Conservation (phyloP, 1,140 invertebrate genomes). For the Macrostomum lignano region DNA sequence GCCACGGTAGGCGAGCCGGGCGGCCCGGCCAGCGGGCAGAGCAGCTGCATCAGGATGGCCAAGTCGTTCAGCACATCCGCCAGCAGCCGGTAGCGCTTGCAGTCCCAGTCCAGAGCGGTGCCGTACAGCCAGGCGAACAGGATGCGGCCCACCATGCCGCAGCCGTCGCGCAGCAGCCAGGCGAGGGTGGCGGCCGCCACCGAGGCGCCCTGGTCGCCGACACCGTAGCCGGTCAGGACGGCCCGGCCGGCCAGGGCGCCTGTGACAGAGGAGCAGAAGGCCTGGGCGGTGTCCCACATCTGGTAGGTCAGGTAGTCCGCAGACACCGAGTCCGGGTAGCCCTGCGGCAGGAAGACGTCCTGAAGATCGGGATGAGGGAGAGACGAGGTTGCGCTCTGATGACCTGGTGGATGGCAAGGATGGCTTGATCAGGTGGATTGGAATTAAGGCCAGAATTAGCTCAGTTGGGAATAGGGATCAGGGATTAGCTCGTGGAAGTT, state of each 20-base stretch:
- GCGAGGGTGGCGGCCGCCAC: slow-evolving; percentile 64
- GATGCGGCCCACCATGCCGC: neutral
- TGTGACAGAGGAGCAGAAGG: too few species aligned
- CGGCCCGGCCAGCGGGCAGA: too few species aligned
- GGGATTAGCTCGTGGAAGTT: too few species aligned
- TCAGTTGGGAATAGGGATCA: too few species aligned
- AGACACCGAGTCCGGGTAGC: slow-evolving; percentile 64
- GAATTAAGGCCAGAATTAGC: too few species aligned
- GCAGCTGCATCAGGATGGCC: too few species aligned
- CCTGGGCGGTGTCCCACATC: slow-evolving; percentile 72
- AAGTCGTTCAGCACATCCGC: slow-evolving; percentile 77
- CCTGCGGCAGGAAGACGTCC: slow-evolving; percentile 50
- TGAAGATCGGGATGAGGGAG: too few species aligned
- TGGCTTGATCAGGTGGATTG: too few species aligned
- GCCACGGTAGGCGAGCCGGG: too few species aligned
- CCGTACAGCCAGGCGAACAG: slow-evolving; percentile 26
- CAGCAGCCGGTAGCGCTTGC: slow-evolving; percentile 74
- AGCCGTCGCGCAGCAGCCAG: slow-evolving; percentile 51
- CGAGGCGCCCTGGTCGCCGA: slow-evolving; percentile 52
- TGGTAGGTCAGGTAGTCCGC: slow-evolving; percentile 64
- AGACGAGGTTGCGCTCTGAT: too few species aligned
- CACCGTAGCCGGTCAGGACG: slow-evolving; percentile 60
- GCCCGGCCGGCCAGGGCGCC: slow-evolving; percentile 55
- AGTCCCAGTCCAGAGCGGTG: slow-evolving; percentile 42
- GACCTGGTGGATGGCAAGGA: too few species aligned